Evolutionary conservation across 1,140 invertebrate genomes (phyloP), one percentile per base, ranked within the genome.

Genomic region (Laodelphax striatellus): DNA sequence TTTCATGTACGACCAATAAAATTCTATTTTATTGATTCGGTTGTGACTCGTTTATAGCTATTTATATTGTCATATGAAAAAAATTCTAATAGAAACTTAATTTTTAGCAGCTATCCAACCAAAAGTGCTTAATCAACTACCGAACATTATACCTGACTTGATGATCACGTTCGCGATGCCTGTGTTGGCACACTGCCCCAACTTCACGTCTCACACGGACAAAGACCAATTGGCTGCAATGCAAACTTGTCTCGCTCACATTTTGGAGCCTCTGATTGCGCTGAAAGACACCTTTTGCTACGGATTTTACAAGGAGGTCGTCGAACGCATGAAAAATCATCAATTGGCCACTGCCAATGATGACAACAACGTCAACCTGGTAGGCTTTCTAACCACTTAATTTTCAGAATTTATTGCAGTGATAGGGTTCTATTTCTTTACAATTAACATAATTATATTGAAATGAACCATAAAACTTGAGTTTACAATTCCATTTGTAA

Each of bases 101-200:
- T 17, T 55, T 46, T 60, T 46, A 44, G n/a, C 16, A 46, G 16
- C 13, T 59, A 43, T 1, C 14, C 21, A 81, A 63, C 81, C 88
- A 70, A 79, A 82, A 68, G 81, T 85, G 17, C 76, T 85, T 63
- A 76, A 79, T 65, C 87, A 90, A 73, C 70, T 92, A 67, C 83
- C 87, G n/a, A 87, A 90, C 70, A 91, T 93, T 70, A 76, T 93
- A 70, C 94, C 95, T 55, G 95, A 98, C 76, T 97, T 97, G 72
- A 94, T 96, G 84, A 73, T 97, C 65, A 91, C 94, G 55, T 97
- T 96, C 74, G 88, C 93, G 2, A 87, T 98, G 55, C 91, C 95
- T 55, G 81, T 98, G 31, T 79, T 98, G 14, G 87, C 94, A 4
- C 92, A 98, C 72, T 88, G 94, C 74, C 90, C 92, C 6, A 80